Evolutionary conservation across 2,888 invertebrate genomes (phyloP).

Genomic region (Plemyria rubiginata): DNA sequence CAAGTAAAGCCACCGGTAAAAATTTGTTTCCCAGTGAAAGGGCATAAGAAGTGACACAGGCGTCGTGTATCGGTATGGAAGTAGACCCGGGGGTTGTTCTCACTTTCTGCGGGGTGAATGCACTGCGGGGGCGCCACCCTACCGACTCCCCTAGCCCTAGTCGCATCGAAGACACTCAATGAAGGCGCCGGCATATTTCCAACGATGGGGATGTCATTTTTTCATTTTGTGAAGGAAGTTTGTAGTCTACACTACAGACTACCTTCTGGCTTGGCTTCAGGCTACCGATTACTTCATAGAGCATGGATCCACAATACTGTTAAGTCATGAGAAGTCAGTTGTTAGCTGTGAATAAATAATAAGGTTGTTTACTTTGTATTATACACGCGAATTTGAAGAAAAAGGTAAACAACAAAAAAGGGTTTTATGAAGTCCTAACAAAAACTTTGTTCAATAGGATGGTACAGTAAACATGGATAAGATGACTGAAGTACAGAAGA

Average conservation of each 20-base stretch:
- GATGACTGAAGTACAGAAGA: conserved; percentile 90
- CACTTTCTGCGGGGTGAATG: conserved; percentile 84
- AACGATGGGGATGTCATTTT: conserved; percentile 34
- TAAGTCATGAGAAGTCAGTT: no score
- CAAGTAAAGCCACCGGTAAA: neutral
- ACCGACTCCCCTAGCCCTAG: conserved; percentile 65
- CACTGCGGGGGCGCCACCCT: conserved; percentile 76
- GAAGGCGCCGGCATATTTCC: conserved; percentile 59
- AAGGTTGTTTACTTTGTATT: no score
- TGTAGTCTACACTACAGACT: neutral
- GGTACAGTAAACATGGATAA: conserved; percentile 90
- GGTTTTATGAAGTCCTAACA: no score
- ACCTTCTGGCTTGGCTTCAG: neutral
- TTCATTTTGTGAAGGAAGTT: conserved; percentile 9
- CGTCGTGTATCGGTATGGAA: conserved; percentile 70
- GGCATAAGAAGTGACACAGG: conserved; percentile 10
- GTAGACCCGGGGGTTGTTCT: conserved; percentile 70
- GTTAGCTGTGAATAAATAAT: no score
- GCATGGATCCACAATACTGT: no score
- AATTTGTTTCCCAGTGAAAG: neutral
- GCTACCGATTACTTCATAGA: no score
- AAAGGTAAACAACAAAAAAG: no score
- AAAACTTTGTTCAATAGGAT: conserved; percentile 68
- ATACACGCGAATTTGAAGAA: no score
- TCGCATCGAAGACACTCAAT: conserved; percentile 76